Base-by-base conservation (phyloP, 2,888 invertebrate species). In the Rambutsinella grinnellia region DNA sequence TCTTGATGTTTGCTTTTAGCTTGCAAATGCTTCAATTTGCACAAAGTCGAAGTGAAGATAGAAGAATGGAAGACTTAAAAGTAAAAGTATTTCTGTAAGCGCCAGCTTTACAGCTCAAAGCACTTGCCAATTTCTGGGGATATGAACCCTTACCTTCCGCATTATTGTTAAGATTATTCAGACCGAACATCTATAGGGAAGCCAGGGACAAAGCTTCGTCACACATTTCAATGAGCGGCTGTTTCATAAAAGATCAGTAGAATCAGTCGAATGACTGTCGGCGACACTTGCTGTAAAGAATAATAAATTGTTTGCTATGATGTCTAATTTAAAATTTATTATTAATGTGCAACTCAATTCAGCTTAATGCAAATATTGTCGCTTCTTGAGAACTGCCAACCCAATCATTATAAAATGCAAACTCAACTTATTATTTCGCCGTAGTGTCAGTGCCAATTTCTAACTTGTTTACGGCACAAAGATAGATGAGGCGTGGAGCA, bases 141-240 rank as follows among this genome's bases (percentile, higher is more conserved):
- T 44, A 23, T 60, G 60, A 60, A 60, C 60, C 60, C 46, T 57
- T 60, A 60, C 60, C 60, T 60, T 60, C 23, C 60, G 21, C 60
- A 60, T 60, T 60, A 36, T 60, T 21, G 19, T 46, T 2, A 17
- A 27, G 3, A 17, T 57, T 56, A n/a, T 21, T n/a, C n/a, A n/a
- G n/a, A n/a, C n/a, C n/a, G n/a, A n/a, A n/a, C n/a, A n/a, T n/a
- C n/a, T n/a, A n/a, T n/a, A n/a, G n/a, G n/a, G n/a, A 54, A 21
- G 3, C 26, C 54, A 54, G 15, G 19, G 3, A 49, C 3, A 26
- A 27, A 57, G n/a, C n/a, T 27, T 2, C 17, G 23, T 51, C 23
- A 21, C 51, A 2, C 2, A n/a, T 21, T 51, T 10, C 10, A n/a
- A 21, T 21, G 51, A 17, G 17, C 10, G 19, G 21, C 53, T 21